Conservation (phyloP, 2,888 invertebrate genomes). For the Zootermopsis nevadensis region DNA sequence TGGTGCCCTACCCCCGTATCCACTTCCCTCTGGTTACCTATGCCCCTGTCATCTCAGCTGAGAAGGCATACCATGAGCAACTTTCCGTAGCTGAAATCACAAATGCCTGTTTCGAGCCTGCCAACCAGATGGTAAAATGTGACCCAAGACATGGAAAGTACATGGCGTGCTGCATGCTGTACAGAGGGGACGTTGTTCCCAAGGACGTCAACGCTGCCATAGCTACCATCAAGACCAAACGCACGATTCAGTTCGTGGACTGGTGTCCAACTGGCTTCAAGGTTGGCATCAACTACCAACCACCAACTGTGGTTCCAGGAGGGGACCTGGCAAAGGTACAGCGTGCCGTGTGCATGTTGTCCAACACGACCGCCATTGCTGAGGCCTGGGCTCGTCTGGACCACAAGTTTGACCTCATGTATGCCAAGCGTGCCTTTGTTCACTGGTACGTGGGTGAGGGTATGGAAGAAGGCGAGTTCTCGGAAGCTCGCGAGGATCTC, state of each 20-base stretch:
- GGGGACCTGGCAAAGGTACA: too few species aligned
- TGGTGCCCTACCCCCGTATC: constrained; percentile 74
- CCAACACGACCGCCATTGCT: too few species aligned
- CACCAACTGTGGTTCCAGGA: too few species aligned
- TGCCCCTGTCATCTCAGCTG: constrained; percentile 76
- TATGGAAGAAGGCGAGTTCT: constrained; percentile 68
- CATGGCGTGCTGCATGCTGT: too few species aligned
- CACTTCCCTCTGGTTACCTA: constrained; percentile 71
- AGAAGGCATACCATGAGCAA: constrained; percentile 95
- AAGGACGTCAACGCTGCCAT: constrained; percentile 60
- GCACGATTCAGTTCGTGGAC: constrained; percentile 62
- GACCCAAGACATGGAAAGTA: too few species aligned
- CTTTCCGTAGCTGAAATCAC: constrained; percentile 86
- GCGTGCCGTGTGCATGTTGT: too few species aligned
- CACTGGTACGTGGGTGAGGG: constrained; percentile 71
- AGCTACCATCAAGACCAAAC: constrained; percentile 55
- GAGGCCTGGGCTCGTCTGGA: constrained; percentile 86
- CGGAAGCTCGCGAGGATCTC: constrained; percentile 88
- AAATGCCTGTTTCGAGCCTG: too few species aligned
- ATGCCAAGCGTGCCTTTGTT: constrained; percentile 71
- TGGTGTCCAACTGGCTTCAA: too few species aligned
- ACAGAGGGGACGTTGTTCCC: constrained; percentile 67
- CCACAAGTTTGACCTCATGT: constrained; percentile 73
- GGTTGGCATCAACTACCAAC: too few species aligned
- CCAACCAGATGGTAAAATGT: too few species aligned